These are phyloP conservation scores for Porites evermanni DNA, from an alignment of 92 coral and sea anemone species.

Conservation along the genomic window DNA sequence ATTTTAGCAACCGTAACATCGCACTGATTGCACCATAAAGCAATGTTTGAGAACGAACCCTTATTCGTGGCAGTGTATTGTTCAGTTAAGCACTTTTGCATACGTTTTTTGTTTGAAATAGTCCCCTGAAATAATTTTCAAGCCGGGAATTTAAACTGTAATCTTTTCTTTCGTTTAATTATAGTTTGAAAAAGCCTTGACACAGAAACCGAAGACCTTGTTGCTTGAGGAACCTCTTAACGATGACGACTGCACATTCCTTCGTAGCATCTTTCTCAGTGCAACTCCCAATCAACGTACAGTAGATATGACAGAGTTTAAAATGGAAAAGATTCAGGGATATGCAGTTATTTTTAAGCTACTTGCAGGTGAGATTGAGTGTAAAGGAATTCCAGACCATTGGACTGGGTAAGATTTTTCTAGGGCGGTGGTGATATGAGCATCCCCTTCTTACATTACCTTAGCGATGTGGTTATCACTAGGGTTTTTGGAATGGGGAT, in stretches of 20 bases:
- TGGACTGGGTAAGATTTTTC: too few species aligned
- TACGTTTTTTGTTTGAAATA: not conserved
- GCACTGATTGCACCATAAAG: too few species aligned
- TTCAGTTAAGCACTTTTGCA: too few species aligned
- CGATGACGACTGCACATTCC: not conserved
- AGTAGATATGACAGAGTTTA: not conserved
- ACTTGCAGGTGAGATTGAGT: not conserved
- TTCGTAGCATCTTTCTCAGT: not conserved
- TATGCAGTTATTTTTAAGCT: constrained; percentile 11
- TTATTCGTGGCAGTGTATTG: too few species aligned
- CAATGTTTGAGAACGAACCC: too few species aligned
- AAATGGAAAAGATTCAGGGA: constrained; percentile 17
- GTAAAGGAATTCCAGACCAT: too few species aligned
- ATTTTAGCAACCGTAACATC: too few species aligned
- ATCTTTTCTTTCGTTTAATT: not conserved
- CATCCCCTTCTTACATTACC: too few species aligned
- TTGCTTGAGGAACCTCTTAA: not conserved
- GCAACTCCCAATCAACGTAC: not conserved
- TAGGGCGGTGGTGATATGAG: too few species aligned
- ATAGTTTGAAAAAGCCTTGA: not conserved
- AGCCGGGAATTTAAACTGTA: not conserved
- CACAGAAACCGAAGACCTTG: not conserved
- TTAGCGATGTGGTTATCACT: too few species aligned
- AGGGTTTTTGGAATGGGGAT: too few species aligned
- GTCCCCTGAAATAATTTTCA: not conserved